Evolutionary conservation across 2,797 vertebrate species (phyloP).

Genomic region (Buphagus erythrorhynchus): DNA sequence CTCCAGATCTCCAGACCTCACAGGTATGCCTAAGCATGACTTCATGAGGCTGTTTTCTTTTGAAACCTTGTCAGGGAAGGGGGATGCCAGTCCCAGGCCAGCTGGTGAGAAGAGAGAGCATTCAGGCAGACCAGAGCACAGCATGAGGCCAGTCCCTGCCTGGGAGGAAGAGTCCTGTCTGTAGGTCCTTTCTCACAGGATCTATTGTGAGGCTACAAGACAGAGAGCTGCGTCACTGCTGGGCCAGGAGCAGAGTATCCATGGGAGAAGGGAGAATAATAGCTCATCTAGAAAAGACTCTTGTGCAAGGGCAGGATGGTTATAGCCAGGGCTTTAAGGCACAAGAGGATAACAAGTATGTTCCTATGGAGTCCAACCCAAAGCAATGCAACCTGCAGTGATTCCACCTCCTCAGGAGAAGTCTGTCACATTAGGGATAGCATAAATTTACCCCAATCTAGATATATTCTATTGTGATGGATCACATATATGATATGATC

Average conservation of each 20-base stretch:
- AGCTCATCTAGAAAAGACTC: not conserved
- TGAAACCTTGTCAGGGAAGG: not conserved
- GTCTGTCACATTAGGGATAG: not conserved
- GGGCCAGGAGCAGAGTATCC: not conserved
- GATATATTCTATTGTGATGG: not conserved
- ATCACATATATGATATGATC: not conserved
- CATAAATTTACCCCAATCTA: not conserved
- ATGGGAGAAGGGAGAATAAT: not conserved
- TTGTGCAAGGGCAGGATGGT: not conserved
- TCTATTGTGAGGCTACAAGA: not conserved
- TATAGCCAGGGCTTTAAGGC: not conserved
- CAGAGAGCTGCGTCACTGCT: not conserved
- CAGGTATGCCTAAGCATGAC: not conserved
- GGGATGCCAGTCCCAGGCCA: not conserved
- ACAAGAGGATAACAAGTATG: not conserved
- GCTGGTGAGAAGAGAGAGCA: not conserved
- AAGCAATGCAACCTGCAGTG: not conserved
- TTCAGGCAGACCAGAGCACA: not conserved
- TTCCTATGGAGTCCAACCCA: not conserved
- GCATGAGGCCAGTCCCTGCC: not conserved
- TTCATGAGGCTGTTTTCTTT: not conserved
- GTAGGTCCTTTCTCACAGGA: not conserved
- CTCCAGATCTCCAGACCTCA: not conserved
- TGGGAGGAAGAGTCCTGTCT: not conserved
- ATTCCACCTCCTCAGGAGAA: not conserved